Evolutionary conservation across 2,113 vertebrate species (phyloP).

Genomic region (Gila orcuttii): DNA sequence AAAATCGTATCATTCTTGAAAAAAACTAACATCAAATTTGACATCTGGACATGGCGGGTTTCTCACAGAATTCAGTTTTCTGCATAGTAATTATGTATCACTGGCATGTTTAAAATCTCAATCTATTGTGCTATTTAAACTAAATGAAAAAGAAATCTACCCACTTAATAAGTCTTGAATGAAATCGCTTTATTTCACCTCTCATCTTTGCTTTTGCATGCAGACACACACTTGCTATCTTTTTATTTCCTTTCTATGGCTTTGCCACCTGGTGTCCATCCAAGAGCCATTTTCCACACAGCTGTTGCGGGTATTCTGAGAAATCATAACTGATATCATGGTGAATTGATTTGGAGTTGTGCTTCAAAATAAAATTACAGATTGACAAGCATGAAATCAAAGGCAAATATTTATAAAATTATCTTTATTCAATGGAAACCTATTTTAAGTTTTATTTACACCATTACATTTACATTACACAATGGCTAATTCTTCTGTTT

Average conservation of each 20-base stretch:
- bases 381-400: constrained; percentile 43
- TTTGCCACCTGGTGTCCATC: constrained; percentile 52
- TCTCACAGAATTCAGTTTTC: too few relatives aligned
- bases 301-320: constrained; percentile 49
- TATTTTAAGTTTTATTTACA: not conserved
- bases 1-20: not conserved
- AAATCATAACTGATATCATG: constrained; percentile 51
- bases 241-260: constrained; percentile 48
- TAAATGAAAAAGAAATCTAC: not conserved
- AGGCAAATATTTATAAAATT: constrained; percentile 12
- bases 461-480: not conserved
- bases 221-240: constrained; percentile 20
- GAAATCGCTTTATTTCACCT: not conserved
- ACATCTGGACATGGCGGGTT: too few relatives aligned
- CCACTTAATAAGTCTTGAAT: not conserved
- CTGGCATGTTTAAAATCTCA: not conserved
- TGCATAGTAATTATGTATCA: not conserved
- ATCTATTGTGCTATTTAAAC: not conserved
- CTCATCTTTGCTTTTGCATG: constrained; percentile 14
- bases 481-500: not conserved
- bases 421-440: not conserved
- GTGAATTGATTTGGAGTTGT: constrained; percentile 46
- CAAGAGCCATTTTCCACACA: constrained; percentile 51
- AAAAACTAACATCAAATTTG: not conserved
- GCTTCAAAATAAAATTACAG: constrained; percentile 34